Evolutionary conservation across 2,888 invertebrate species (phyloP).

Genomic region (Altica lythri): DNA sequence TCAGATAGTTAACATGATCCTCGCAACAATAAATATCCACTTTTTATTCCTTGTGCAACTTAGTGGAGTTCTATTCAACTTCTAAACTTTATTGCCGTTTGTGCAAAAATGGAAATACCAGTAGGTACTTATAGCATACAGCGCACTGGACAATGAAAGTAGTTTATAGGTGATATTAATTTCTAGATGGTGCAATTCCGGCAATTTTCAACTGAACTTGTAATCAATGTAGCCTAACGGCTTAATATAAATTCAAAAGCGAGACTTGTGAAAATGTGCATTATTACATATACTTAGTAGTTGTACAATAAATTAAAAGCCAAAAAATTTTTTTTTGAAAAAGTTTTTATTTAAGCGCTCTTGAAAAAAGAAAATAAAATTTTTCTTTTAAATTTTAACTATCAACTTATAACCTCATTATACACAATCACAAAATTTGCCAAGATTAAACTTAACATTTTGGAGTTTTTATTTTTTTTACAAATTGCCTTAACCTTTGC

Average conservation of each 20-base stretch:
- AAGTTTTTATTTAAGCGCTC: no score
- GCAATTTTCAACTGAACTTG: constrained; percentile 30
- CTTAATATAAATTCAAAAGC: background rate
- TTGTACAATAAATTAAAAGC: no score
- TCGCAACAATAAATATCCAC: background rate
- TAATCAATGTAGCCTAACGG: constrained; percentile 37
- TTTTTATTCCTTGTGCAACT: constrained; percentile 1
- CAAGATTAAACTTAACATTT: no score
- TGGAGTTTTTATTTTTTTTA: no score
- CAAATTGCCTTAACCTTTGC: no score
- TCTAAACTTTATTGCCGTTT: constrained; percentile 7
- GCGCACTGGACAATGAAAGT: constrained; percentile 23
- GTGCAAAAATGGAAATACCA: constrained; percentile 22
- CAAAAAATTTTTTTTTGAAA: no score
- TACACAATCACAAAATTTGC: no score
- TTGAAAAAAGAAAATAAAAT: no score
- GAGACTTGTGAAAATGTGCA: no score
- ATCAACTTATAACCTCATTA: no score
- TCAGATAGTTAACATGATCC: background rate
- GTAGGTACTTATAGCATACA: constrained; percentile 20
- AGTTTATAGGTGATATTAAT: constrained; percentile 33
- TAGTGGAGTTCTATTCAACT: background rate
- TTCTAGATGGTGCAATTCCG: constrained; percentile 33
- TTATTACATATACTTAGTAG: no score
- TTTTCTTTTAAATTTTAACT: no score